phyloP scores from a whole-genome alignment of 2,888 invertebrate species.

The Epirrhoe alternata region DNA sequence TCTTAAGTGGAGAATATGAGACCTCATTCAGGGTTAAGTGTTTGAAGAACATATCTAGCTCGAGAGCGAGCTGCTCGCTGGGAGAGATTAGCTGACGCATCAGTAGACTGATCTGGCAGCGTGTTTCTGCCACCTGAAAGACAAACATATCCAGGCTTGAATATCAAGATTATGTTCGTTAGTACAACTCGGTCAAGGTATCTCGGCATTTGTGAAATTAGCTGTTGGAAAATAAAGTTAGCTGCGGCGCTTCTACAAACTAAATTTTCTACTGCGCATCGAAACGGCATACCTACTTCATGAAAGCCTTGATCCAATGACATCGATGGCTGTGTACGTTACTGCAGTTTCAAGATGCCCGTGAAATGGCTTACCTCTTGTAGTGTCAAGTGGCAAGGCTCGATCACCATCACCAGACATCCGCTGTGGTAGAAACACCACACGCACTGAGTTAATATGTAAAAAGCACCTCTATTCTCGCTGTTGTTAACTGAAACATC shows the following conservation, averaged over 20 bases:
- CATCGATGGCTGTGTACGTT: too few relatives aligned
- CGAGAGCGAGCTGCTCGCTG: conserved; percentile 56
- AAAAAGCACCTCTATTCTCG: neutral
- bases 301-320: too few relatives aligned
- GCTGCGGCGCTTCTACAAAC: too few relatives aligned
- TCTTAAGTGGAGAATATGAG: conserved; percentile 72
- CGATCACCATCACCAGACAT: conserved; percentile 34
- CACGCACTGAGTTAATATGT: conserved; percentile 18
- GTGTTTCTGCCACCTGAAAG: conserved; percentile 46
- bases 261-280: too few relatives aligned
- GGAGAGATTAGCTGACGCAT: conserved; percentile 52
- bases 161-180: too few relatives aligned
- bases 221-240: too few relatives aligned
- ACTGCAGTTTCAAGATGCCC: too few relatives aligned
- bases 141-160: too few relatives aligned
- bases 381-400: conserved; percentile 39
- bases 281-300: too few relatives aligned
- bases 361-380: conserved; percentile 27
- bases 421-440: conserved; percentile 35
- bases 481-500: conserved; percentile 4
- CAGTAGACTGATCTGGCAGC: conserved; percentile 44
- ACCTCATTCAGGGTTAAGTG: conserved; percentile 69
- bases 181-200: too few relatives aligned
- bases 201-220: too few relatives aligned
- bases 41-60: conserved; percentile 71